A percentile compares a stretch with the other conserved stretches of the same genome.
Conservation (phyloP, 2,113 vertebrate species). For the Trichomycterus rosablanca region DNA sequence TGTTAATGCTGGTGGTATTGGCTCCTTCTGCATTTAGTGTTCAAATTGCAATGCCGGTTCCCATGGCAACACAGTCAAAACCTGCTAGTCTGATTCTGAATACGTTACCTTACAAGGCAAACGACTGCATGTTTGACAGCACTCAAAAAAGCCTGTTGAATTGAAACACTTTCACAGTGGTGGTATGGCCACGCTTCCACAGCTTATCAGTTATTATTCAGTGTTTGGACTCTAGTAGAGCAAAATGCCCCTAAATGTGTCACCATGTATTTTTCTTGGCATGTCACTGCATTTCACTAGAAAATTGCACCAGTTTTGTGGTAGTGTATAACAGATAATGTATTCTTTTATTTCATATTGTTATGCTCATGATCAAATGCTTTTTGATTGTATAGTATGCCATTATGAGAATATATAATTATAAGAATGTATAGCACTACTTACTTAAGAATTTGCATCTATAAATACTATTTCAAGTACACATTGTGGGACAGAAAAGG, state of each 20-base stretch:
- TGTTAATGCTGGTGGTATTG: slow-evolving; percentile 37
- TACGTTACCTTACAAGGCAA: slow-evolving; percentile 40
- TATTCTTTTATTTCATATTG: too few species aligned
- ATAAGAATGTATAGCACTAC: too few species aligned
- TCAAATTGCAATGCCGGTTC: slow-evolving; percentile 46
- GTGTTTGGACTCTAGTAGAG: slow-evolving; percentile 15
- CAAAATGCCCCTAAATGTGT: not conserved
- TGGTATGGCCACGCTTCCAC: slow-evolving; percentile 9
- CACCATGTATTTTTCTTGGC: slow-evolving; percentile 11
- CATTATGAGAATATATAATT: too few species aligned
- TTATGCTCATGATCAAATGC: not conserved
- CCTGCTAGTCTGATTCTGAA: slow-evolving; percentile 33
- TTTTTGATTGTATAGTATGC: too few species aligned
- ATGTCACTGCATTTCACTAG: not conserved
- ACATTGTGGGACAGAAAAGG: too few species aligned
- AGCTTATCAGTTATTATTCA: slow-evolving; percentile 12
- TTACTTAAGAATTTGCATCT: too few species aligned
- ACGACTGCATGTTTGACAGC: slow-evolving; percentile 22
- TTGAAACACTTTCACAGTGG: slow-evolving; percentile 1
- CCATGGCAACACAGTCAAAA: slow-evolving; percentile 49
- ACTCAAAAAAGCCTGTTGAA: slow-evolving; percentile 17
- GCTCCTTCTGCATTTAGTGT: slow-evolving; percentile 44
- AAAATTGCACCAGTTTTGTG: too few species aligned
- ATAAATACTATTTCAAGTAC: too few species aligned
- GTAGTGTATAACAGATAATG: too few species aligned